Percentiles rank a stretch among this genome's conserved stretches.
phyloP scores from a whole-genome alignment of 2,113 vertebrate genomes.

The Castor canadensis region DNA sequence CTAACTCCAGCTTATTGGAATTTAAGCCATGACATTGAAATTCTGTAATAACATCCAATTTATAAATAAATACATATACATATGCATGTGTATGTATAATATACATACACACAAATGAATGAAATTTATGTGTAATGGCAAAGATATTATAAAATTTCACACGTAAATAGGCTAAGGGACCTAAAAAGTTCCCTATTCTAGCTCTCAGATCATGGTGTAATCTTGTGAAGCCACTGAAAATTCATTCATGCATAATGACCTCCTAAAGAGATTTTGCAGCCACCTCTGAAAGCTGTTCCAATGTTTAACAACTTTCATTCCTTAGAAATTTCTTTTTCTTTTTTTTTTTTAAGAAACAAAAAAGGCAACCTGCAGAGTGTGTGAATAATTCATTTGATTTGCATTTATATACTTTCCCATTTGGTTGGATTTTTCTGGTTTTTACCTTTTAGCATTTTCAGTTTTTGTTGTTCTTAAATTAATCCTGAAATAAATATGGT shows the following conservation, averaged over 20 bases:
- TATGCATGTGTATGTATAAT: background rate
- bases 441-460: conserved; percentile 62
- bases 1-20: background rate
- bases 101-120: background rate
- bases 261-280: background rate
- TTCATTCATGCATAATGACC: background rate
- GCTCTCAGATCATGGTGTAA: background rate
- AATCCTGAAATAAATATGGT: conserved; percentile 32
- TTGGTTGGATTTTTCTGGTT: conserved; percentile 34
- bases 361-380: conserved; percentile 65
- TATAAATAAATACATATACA: background rate
- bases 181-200: background rate
- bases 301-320: conserved; percentile 50
- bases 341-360: background rate
- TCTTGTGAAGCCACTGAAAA: background rate
- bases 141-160: conserved; percentile 8
- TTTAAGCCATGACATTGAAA: background rate
- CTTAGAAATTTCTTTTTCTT: conserved; percentile 13
- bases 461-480: conserved; percentile 54
- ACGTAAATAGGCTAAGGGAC: background rate
- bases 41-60: background rate
- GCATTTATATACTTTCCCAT: conserved; percentile 51
- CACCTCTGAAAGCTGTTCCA: background rate
- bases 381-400: conserved; percentile 67
- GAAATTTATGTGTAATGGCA: background rate